Conservation (phyloP, 2,888 invertebrate genomes). For the Chorisops tibialis region DNA sequence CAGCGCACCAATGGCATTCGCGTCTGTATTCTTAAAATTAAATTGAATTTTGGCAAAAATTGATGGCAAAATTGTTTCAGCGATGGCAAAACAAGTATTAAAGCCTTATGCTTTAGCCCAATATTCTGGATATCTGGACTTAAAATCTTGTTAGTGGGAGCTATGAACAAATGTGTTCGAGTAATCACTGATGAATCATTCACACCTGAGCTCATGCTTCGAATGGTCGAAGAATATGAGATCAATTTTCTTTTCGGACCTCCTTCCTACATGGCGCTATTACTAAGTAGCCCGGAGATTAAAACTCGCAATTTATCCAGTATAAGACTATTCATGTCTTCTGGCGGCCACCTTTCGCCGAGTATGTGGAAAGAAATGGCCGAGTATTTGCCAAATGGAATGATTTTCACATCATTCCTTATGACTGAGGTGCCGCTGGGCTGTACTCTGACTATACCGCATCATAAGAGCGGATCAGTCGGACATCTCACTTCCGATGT, state of each 20-base stretch:
- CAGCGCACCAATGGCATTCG: no score
- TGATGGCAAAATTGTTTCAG: background rate
- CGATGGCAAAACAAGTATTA: no score
- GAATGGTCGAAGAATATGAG: conserved; percentile 1
- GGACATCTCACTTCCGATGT: conserved; percentile 42
- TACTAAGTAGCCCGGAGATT: background rate
- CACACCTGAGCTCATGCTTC: background rate
- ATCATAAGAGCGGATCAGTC: conserved; percentile 39
- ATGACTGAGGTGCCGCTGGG: conserved; percentile 44
- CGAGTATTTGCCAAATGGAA: conserved; percentile 39
- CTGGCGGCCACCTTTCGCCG: conserved; percentile 41
- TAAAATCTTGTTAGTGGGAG: background rate
- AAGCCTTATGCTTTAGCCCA: conserved; percentile 37
- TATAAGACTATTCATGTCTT: conserved; percentile 39
- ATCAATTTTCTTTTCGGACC: background rate
- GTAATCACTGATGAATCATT: conserved; percentile 17
- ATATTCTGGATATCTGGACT: conserved; percentile 38
- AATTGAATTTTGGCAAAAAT: background rate
- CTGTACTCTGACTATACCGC: conserved; percentile 39
- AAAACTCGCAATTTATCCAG: conserved; percentile 28
- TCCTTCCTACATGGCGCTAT: conserved; percentile 9
- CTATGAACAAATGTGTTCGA: conserved; percentile 3
- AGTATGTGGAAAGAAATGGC: conserved; percentile 39
- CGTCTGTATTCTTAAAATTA: no score
- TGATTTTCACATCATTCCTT: conserved; percentile 43